Conservation (phyloP, 2,113 vertebrate species). For the Entosphenus tridentatus region DNA sequence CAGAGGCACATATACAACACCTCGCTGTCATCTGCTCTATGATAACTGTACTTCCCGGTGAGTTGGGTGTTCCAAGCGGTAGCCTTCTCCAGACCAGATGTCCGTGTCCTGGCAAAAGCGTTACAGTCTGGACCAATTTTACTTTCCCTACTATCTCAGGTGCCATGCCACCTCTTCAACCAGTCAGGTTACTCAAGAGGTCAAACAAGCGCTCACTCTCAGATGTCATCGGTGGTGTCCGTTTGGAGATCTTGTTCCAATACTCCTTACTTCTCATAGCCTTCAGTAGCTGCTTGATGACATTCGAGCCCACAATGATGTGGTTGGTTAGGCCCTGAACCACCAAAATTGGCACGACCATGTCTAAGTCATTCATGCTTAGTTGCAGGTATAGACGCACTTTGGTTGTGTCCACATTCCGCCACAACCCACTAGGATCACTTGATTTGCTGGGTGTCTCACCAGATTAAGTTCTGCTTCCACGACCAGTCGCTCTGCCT, state of each 20-base stretch:
- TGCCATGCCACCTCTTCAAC: conserved; percentile 8
- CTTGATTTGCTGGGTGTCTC: conserved; percentile 6
- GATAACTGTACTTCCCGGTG: conserved; percentile 10
- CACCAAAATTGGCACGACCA: conserved; percentile 9
- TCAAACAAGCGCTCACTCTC: too few relatives aligned
- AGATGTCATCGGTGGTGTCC: too few relatives aligned
- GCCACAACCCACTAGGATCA: conserved; percentile 11
- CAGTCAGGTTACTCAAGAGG: conserved; percentile 7
- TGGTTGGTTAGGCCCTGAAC: conserved; percentile 11
- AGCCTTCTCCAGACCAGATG: conserved; percentile 9
- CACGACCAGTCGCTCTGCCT: conserved; percentile 5
- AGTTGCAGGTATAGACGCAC: conserved; percentile 11
- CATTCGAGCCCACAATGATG: conserved; percentile 12
- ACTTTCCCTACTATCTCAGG: conserved; percentile 7
- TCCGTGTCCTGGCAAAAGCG: neutral
- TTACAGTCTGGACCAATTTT: conserved; percentile 7
- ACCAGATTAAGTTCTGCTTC: neutral
- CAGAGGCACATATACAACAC: too few relatives aligned
- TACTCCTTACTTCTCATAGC: too few relatives aligned
- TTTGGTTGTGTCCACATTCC: conserved; percentile 10
- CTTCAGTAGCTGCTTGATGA: conserved; percentile 9
- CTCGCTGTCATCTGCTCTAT: conserved; percentile 9
- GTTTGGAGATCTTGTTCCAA: too few relatives aligned
- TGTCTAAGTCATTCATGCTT: conserved; percentile 8
- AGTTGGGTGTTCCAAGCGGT: conserved; percentile 2